phyloP scores from a whole-genome alignment of 1,140 invertebrate genomes.

The Drosophila sechellia region DNA sequence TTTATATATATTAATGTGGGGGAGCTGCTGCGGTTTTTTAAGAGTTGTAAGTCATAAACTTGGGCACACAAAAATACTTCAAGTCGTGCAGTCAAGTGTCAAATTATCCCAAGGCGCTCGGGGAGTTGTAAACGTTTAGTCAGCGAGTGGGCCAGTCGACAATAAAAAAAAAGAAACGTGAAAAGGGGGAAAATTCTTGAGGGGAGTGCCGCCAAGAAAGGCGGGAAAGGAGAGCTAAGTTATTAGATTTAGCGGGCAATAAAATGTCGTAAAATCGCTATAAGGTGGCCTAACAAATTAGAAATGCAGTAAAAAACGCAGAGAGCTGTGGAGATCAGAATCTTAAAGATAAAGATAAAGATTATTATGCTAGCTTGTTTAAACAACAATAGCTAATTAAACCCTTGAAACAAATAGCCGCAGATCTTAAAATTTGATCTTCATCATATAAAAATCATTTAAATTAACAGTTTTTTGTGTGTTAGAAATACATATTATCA shows the following conservation, averaged over 20 bases:
- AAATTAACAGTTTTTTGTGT: not conserved
- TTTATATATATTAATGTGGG: constrained; percentile 45
- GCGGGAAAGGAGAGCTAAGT: constrained; percentile 23
- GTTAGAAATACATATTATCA: not conserved
- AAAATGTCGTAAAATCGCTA: constrained; percentile 30
- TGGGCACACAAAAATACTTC: constrained; percentile 38
- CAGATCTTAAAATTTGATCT: not conserved
- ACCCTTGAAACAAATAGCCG: not conserved
- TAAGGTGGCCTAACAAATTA: constrained; percentile 29
- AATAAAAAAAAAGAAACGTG: constrained; percentile 44
- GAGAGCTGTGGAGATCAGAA: constrained; percentile 18
- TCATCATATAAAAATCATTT: no score
- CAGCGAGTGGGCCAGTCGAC: constrained; percentile 40
- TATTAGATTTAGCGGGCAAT: constrained; percentile 47
- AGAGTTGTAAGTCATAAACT: constrained; percentile 75
- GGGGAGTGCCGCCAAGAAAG: constrained; percentile 19
- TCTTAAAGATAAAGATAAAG: constrained; percentile 42
- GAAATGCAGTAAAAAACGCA: constrained; percentile 26
- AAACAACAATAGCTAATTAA: constrained; percentile 1
- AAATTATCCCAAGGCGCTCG: constrained; percentile 70
- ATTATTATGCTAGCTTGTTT: constrained; percentile 14
- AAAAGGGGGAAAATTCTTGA: constrained; percentile 25
- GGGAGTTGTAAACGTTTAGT: constrained; percentile 72
- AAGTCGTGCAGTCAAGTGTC: constrained; percentile 70
- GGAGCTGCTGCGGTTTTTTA: constrained; percentile 54